Evolutionary conservation across 2,888 invertebrate genomes (phyloP), one percentile per base, ranked within the genome.

Genomic region (Thysanoteuthis rhombus): DNA sequence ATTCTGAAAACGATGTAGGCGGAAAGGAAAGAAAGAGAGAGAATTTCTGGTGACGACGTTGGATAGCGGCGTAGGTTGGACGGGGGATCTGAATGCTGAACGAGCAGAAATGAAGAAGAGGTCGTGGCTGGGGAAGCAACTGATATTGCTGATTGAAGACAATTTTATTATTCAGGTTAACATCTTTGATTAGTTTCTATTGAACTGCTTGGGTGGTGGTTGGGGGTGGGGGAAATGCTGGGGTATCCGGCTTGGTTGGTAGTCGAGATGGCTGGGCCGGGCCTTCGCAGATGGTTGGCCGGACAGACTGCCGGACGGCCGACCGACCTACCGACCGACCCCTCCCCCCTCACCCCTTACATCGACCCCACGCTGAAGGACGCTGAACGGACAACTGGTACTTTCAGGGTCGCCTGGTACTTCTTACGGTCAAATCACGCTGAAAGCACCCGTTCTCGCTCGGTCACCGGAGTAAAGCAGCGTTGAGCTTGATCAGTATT

Each of bases 281-380:
- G 75, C 75, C n/a, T 75, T 3, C n/a, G 75, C 19, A n/a, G 75
- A n/a, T 75, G 75, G 12, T 75, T n/a, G n/a, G 75, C 75, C 75
- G 75, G 75, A 75, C 75, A 36, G 36, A n/a, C n/a, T n/a, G 75
- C 75, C 75, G 75, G 75, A 36, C 75, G 12, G 36, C n/a, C n/a
- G 75, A 75, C n/a, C 75, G n/a, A 75, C 75, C 75, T n/a, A n/a
- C n/a, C n/a, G 75, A 75, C n/a, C 75, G n/a, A 75, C 75, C 75
- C n/a, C n/a, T n/a, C n/a, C n/a, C n/a, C n/a, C n/a, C n/a, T n/a
- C n/a, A n/a, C n/a, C n/a, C n/a, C n/a, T n/a, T n/a, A n/a, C n/a
- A 75, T 19, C 75, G n/a, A 75, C 75, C 75, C 16, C 2, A 75
- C 75, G 16, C 75, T n/a, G 75, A 75, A 75, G 75, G 75, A 75